phyloP scores from a whole-genome alignment of 2,113 vertebrate genomes.

The Pimephales promelas region DNA sequence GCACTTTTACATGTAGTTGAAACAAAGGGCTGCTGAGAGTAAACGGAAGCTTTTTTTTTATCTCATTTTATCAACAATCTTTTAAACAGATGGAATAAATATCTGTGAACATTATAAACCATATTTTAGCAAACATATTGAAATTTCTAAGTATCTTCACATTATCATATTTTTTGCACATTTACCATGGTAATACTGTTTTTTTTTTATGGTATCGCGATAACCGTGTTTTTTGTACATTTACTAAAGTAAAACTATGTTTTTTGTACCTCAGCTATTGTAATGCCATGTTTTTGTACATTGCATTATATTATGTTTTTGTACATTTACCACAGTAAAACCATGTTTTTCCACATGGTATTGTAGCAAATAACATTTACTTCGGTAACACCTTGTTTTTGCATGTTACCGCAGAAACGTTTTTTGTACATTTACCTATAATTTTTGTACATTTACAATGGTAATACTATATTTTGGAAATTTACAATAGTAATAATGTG shows the following conservation, averaged over 20 bases:
- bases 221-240: neutral
- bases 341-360: too few relatives aligned
- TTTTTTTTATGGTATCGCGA: too few relatives aligned
- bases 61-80: neutral
- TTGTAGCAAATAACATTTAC: too few relatives aligned
- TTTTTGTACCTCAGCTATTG: neutral
- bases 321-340: too few relatives aligned
- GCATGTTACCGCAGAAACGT: neutral
- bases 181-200: neutral
- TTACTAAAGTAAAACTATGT: neutral
- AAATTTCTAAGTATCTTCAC: neutral
- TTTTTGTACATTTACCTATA: neutral
- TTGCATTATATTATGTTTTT: neutral
- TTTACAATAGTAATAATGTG: neutral
- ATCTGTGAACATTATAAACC: neutral
- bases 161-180: neutral
- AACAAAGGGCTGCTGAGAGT: slow-evolving; percentile 16
- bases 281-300: neutral
- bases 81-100: neutral
- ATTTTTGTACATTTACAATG: neutral
- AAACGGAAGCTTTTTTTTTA: neutral
- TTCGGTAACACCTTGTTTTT: neutral
- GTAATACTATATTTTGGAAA: neutral
- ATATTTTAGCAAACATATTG: neutral
- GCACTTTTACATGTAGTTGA: neutral